Conservation (phyloP, 1,140 invertebrate genomes). For the Charaxes varanes region DNA sequence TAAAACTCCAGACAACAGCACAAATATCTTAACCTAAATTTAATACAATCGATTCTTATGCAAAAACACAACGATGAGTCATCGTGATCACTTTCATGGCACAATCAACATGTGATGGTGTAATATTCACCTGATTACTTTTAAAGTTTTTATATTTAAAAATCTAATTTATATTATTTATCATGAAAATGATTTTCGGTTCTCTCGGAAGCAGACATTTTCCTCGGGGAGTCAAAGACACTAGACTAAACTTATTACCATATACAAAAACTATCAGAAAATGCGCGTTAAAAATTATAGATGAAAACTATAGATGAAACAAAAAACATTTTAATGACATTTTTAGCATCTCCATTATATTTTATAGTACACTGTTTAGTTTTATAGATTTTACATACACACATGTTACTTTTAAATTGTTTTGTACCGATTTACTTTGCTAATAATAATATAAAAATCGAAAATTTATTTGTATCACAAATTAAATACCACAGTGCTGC, state of each 20-base stretch:
- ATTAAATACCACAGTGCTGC: too few species aligned
- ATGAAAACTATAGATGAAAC: background rate
- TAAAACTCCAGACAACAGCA: conserved; percentile 49
- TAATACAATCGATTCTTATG: conserved; percentile 70
- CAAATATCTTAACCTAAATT: conserved; percentile 71
- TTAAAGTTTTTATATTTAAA: conserved; percentile 35
- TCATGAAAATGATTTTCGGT: conserved; percentile 50
- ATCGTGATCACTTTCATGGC: conserved; percentile 34
- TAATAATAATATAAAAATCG: too few species aligned
- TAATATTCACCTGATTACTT: conserved; percentile 53
- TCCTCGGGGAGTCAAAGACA: conserved; percentile 42
- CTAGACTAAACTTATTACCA: conserved; percentile 20
- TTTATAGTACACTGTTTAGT: too few species aligned
- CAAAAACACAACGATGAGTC: conserved; percentile 64
- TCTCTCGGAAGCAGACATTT: conserved; percentile 65
- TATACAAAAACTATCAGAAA: conserved; percentile 1
- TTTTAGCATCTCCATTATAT: too few species aligned
- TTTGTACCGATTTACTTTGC: too few species aligned
- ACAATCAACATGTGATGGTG: conserved; percentile 26
- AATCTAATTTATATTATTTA: conserved; percentile 40
- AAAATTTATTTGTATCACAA: too few species aligned
- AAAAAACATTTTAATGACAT: conserved; percentile 3
- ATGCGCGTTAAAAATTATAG: too few species aligned
- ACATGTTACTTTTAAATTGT: conserved; percentile 10
- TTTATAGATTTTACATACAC: too few species aligned